Evolutionary conservation across 1,140 invertebrate species (phyloP).

Genomic region (Drosophila nannoptera): DNA sequence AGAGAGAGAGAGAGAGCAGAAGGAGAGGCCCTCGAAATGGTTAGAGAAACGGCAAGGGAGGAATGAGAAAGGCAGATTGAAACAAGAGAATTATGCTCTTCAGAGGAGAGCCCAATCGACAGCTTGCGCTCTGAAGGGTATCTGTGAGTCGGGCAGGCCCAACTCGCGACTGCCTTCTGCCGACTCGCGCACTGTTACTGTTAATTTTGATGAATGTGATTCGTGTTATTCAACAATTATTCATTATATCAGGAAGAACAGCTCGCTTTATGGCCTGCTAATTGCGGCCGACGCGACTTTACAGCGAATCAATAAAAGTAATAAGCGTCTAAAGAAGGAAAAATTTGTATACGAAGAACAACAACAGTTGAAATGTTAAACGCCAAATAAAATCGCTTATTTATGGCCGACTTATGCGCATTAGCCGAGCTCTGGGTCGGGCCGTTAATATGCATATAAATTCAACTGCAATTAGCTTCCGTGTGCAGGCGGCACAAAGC

Average conservation of each 20-base stretch:
- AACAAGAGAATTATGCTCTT: too few species aligned
- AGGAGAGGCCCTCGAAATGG: neutral
- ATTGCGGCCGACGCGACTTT: constrained; percentile 50
- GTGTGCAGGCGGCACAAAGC: constrained; percentile 49
- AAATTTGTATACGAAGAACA: neutral
- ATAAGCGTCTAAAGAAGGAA: neutral
- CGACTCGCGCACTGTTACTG: neutral
- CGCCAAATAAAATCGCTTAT: constrained; percentile 71
- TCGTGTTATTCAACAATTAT: constrained; percentile 35
- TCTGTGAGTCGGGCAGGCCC: neutral
- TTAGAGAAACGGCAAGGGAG: too few species aligned
- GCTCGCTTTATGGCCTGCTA: constrained; percentile 55
- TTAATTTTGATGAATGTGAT: constrained; percentile 17
- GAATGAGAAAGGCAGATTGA: too few species aligned
- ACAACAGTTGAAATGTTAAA: constrained; percentile 59
- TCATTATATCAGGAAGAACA: constrained; percentile 55
- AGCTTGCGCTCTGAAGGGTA: too few species aligned
- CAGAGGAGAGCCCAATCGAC: too few species aligned
- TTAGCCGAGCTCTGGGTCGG: constrained; percentile 56
- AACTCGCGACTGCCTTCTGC: too few species aligned
- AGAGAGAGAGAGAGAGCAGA: neutral
- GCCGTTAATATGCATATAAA: constrained; percentile 70
- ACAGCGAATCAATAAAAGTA: constrained; percentile 48
- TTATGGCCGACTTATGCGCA: constrained; percentile 53
- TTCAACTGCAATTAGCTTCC: constrained; percentile 63